Base-by-base conservation (phyloP, 2,888 invertebrate genomes). In the Cylindroiulus punctatus region DNA sequence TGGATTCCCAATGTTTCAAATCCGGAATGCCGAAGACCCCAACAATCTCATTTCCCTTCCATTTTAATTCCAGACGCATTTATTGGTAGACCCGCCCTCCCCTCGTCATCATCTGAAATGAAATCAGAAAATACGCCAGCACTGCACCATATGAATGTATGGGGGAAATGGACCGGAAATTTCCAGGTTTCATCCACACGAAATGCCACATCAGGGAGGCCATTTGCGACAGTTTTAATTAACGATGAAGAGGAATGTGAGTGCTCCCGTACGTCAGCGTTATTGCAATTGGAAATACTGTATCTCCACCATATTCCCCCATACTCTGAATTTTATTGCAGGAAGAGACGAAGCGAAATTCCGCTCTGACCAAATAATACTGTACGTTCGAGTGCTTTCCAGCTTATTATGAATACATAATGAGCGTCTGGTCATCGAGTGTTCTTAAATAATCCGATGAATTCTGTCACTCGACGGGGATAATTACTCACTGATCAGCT, bases 211-310 rank as follows among this genome's bases (percentile, higher is more conserved):
- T 57, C 57, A 57, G n/a, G 7, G n/a, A 57, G 57, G 57, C 57
- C 57, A 57, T 57, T 57, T 57, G 57, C 57, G 57, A 57, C 57
- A 57, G 57, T 57, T 57, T 57, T 57, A 57, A 57, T 57, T 57
- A 57, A 57, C 57, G 57, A 57, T n/a, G 57, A 57, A n/a, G 57
- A n/a, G 57, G 57, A 57, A 57, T 57, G 57, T n/a, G 17, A 57
- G n/a, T 57, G n/a, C 57, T 57, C 3, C 57, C n/a, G n/a, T n/a
- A n/a, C n/a, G 57, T 57, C n/a, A n/a, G 57, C 57, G 57, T 57
- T 57, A n/a, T n/a, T 57, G 57, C 57, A n/a, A 57, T n/a, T 19
- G 57, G 57, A 57, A 57, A 57, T 57, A 57, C n/a, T n/a, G n/a
- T n/a, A n/a, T n/a, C n/a, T n/a, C n/a, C n/a, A n/a, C n/a, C n/a